Base-by-base conservation (phyloP, 2,888 invertebrate species). In the Perizoma flavofasciatum region DNA sequence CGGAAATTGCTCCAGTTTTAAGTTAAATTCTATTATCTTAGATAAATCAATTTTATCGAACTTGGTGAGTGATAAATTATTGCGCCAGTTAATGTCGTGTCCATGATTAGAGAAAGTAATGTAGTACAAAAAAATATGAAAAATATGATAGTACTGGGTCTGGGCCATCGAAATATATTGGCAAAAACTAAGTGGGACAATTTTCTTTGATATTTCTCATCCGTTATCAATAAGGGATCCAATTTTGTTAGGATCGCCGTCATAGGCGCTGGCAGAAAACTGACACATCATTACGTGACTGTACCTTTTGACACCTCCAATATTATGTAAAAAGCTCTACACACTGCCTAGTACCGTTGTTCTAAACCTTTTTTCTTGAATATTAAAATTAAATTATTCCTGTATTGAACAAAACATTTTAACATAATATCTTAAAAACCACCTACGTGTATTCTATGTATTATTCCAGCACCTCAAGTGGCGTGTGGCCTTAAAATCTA, bases 271-370 rank as follows among this genome's bases (percentile, higher is more conserved):
- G 72, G 60, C 67, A 67, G 77, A 79, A 79, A 79, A 83, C 86
- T 86, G 88, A 88, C 88, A 84, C 88, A 81, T 80, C 83, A 77
- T 81, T 88, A 89, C 86, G 87, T 88, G 88, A 83, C 83, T 77
- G 71, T 71, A 83, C 83, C 79, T 77, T 79, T 77, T 78, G 78
- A 80, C 82, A 76, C 78, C 77, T 78, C 63, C 62, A 59, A 69
- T 76, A 77, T 81, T 81, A 37, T 37, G 37, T 6, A 6, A 37
- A 37, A 6, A 37, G 37, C 5, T 6, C 5, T 37, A 7, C 37
- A 7, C 37, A 37, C 5, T 5, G 37, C 5, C 37, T 22, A 22
- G 22, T 22, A 22, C 22, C 22, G 22, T 22, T 22, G 22, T 22
- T 3, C 22, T 22, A 22, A 2, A 22, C 22, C 22, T 22, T 22